These are phyloP conservation scores for Cancer borealis DNA, from an alignment of 2,888 invertebrate genomes.

Conservation along the genomic window DNA sequence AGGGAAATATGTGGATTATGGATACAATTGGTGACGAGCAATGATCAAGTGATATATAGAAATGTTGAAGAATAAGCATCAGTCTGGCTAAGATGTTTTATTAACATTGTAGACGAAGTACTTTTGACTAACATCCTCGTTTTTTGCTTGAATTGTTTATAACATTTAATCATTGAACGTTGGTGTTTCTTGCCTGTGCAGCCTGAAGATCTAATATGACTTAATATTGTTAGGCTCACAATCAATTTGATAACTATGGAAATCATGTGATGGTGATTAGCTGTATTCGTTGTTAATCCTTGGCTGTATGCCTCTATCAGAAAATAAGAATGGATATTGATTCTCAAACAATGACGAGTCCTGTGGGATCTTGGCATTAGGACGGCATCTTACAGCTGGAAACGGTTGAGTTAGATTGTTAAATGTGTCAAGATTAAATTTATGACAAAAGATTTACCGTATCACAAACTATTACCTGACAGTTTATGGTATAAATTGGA, in stretches of 20 bases:
- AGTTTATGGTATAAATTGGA: neutral
- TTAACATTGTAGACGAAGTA: no score
- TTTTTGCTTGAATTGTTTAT: no score
- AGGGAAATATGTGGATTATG: neutral
- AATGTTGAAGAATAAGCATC: no score
- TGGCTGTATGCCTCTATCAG: neutral
- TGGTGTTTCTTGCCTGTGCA: no score
- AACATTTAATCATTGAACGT: no score
- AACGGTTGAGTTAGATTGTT: neutral
- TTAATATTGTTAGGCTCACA: no score
- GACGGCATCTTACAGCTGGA: neutral
- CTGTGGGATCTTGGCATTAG: neutral
- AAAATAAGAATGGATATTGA: neutral
- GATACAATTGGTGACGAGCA: neutral
- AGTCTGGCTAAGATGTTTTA: no score
- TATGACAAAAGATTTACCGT: neutral
- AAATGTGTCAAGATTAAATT: neutral
- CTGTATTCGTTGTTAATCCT: neutral
- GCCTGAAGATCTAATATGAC: no score
- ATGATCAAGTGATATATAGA: no score
- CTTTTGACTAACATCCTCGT: no score
- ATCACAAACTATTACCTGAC: neutral
- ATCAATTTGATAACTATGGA: no score
- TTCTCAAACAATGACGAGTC: neutral
- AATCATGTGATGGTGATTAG: neutral